phyloP scores from a whole-genome alignment of 2,113 vertebrate genomes.

The Myotis brandtii region DNA sequence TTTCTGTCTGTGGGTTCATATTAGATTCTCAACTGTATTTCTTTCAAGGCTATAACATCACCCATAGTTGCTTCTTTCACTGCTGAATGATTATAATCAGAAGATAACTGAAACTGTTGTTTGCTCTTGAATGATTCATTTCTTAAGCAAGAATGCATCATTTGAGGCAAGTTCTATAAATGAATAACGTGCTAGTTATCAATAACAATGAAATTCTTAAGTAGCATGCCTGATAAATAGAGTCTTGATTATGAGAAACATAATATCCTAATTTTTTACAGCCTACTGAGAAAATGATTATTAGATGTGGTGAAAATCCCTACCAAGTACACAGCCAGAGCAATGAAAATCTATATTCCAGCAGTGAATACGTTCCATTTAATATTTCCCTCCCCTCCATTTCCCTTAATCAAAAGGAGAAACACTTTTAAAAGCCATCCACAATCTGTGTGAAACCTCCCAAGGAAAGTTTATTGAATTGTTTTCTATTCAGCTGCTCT shows the following conservation, averaged over 20 bases:
- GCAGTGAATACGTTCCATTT: constrained; percentile 26
- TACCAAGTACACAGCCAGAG: neutral
- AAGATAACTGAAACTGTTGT: constrained; percentile 77
- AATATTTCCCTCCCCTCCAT: constrained; percentile 53
- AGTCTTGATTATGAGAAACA: constrained; percentile 63
- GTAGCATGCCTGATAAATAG: constrained; percentile 74
- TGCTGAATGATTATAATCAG: constrained; percentile 79
- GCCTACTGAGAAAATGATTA: constrained; percentile 77
- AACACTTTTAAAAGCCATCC: constrained; percentile 51
- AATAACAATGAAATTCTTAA: constrained; percentile 82
- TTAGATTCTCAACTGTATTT: constrained; percentile 70
- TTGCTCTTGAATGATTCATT: constrained; percentile 77
- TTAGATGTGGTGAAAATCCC: constrained; percentile 71
- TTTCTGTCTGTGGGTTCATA: constrained; percentile 19
- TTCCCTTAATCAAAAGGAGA: constrained; percentile 71
- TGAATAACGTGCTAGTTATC: constrained; percentile 78
- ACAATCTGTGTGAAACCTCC: neutral
- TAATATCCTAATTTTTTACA: constrained; percentile 73
- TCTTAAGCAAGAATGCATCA: constrained; percentile 69
- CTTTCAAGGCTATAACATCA: constrained; percentile 68
- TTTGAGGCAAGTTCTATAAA: constrained; percentile 77
- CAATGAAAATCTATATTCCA: constrained; percentile 61
- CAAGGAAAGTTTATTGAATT: constrained; percentile 61
- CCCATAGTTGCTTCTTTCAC: constrained; percentile 70
- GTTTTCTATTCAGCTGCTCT: constrained; percentile 61